phyloP scores from a whole-genome alignment of 2,113 vertebrate genomes.

The Rallus limicola region DNA sequence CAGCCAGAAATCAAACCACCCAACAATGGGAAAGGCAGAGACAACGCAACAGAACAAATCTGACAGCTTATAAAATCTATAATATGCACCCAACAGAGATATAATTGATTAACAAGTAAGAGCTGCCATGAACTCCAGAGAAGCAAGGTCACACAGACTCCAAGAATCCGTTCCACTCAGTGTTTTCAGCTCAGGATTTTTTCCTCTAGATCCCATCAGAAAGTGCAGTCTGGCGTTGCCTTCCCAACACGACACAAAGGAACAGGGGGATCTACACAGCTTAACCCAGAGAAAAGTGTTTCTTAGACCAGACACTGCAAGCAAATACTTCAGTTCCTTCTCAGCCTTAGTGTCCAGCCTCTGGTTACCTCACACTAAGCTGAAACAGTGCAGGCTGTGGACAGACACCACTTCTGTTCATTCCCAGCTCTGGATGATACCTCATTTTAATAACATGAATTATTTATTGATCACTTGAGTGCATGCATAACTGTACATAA shows the following conservation, averaged over 20 bases:
- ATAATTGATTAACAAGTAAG: constrained; percentile 42
- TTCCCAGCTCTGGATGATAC: neutral
- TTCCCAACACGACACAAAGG: fast-evolving
- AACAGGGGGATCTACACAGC: fast-evolving
- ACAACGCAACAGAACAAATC: neutral
- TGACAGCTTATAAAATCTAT: neutral
- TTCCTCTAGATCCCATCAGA: neutral
- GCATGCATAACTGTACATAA: neutral
- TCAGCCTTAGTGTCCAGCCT: neutral
- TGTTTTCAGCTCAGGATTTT: neutral
- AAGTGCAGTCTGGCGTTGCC: neutral
- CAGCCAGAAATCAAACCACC: neutral
- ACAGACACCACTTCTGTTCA: neutral
- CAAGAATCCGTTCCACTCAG: neutral
- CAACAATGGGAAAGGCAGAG: neutral
- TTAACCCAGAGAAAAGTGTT: neutral
- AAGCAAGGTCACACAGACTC: neutral
- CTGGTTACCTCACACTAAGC: neutral
- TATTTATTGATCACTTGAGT: neutral
- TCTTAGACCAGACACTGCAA: neutral
- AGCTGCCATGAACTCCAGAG: constrained; percentile 21
- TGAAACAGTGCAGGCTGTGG: neutral
- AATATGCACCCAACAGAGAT: neutral
- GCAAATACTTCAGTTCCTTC: neutral
- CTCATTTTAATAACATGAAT: neutral